phyloP scores from a whole-genome alignment of 2,113 vertebrate species.

The Lepisosteus osseus region DNA sequence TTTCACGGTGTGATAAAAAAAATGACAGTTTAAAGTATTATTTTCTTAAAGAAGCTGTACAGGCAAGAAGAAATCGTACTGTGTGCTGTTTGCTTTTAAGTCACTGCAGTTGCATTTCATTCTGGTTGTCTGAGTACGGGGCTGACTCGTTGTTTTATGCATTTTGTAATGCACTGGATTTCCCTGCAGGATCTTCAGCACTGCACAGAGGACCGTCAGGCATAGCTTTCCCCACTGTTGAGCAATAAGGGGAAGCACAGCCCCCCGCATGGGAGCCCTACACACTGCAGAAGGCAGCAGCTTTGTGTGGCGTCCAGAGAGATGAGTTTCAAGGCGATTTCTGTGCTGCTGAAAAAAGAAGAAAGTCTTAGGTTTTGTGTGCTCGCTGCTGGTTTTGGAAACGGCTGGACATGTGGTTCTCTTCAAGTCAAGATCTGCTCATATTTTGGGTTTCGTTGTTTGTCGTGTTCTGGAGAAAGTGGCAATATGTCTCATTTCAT shows the following conservation, averaged over 20 bases:
- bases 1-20: background rate
- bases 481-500: background rate
- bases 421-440: background rate
- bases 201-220: too few relatives aligned
- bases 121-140: background rate
- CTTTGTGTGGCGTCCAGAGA: too few relatives aligned
- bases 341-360: background rate
- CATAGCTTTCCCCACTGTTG: too few relatives aligned
- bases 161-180: background rate
- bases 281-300: too few relatives aligned
- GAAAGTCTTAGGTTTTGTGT: background rate
- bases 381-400: background rate
- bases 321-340: background rate
- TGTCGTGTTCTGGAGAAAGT: background rate
- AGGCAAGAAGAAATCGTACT: background rate
- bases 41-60: conserved; percentile 1
- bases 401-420: background rate
- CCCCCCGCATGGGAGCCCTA: too few relatives aligned
- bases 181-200: background rate
- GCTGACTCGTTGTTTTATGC: background rate
- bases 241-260: too few relatives aligned
- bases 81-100: background rate
- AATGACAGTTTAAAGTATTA: background rate
- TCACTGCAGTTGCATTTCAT: background rate
- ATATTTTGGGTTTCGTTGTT: background rate